Base-by-base conservation (phyloP, 2,888 invertebrate species). In the Sinhomidia bicolor region DNA sequence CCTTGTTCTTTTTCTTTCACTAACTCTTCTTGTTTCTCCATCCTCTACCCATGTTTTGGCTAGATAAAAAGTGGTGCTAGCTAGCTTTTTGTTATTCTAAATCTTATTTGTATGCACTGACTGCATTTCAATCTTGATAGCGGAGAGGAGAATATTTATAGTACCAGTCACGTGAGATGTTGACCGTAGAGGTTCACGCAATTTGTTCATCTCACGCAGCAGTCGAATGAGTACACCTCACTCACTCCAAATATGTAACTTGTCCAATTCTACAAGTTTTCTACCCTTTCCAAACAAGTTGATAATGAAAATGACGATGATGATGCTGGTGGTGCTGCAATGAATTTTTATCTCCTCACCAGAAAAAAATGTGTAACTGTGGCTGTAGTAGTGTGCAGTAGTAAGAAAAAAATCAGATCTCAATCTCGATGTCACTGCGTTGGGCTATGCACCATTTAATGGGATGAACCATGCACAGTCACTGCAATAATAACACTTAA, bases 101-200 rank as follows among this genome's bases (percentile, higher is more conserved):
- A 5, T 36, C 36, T 79, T 51, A 51, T 76, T 26, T 62, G 62
- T 17, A 41, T 47, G 51, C 76, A 26, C 44, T 29, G 20, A 2
- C 41, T 51, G 26, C 29, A n/a, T 51, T 51, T 76, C 29, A 79
- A 86, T 80, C 80, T 90, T 90, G 91, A 91, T 91, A 91, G 90
- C 60, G 82, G 0, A 71, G 68, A 71, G 44, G 41, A 17, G 78
- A 90, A 90, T 90, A 91, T 91, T 91, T 91, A 91, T 91, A 91
- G 91, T 91, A 81, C 87, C 85, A 89, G 91, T 91, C 90, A 89
- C 90, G 89, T 91, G 90, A 85, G 71, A 1, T 71, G 17, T 3
- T 71, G 29, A 9, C 17, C 17, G 60, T 26, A 12, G 23, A 65
- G 80, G 85, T 85, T 89, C 87, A 87, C 82, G 89, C 90, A 91